Percentiles rank a stretch among this genome's conserved stretches.
Evolutionary conservation across 2,888 invertebrate genomes (phyloP).

Genomic region (Epinotia bilunana): DNA sequence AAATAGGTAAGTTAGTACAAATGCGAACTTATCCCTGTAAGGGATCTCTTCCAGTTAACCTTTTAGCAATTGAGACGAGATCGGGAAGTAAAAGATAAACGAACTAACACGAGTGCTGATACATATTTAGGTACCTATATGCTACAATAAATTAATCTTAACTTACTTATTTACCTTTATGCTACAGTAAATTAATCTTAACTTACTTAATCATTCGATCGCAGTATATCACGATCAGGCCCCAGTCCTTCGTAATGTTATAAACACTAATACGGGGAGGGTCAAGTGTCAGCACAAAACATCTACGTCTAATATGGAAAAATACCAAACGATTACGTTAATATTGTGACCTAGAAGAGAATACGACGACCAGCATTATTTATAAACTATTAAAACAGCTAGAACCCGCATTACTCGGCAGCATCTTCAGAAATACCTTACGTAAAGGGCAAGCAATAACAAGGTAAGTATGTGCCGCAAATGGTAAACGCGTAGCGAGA

Average conservation of each 20-base stretch:
- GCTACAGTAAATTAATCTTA: too few relatives aligned
- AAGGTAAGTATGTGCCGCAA: constrained; percentile 39
- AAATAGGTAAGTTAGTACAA: too few relatives aligned
- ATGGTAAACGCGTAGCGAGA: constrained; percentile 39
- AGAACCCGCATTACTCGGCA: constrained; percentile 43
- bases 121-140: too few relatives aligned
- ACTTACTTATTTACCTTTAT: too few relatives aligned
- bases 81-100: too few relatives aligned
- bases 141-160: too few relatives aligned
- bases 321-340: constrained; percentile 26
- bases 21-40: too few relatives aligned
- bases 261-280: neutral
- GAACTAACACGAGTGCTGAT: too few relatives aligned
- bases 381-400: constrained; percentile 41
- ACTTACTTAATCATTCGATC: too few relatives aligned
- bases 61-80: too few relatives aligned
- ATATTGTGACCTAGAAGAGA: constrained; percentile 27
- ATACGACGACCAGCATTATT: constrained; percentile 42
- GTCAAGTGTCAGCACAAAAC: constrained; percentile 16
- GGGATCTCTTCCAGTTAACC: too few relatives aligned
- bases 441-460: constrained; percentile 67
- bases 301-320: constrained; percentile 24
- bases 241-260: constrained; percentile 1
- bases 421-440: constrained; percentile 70
- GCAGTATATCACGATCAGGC: too few relatives aligned